Evolutionary conservation across 2,888 invertebrate species (phyloP), one percentile per base, ranked within the genome.

Genomic region (Volucella inanis): DNA sequence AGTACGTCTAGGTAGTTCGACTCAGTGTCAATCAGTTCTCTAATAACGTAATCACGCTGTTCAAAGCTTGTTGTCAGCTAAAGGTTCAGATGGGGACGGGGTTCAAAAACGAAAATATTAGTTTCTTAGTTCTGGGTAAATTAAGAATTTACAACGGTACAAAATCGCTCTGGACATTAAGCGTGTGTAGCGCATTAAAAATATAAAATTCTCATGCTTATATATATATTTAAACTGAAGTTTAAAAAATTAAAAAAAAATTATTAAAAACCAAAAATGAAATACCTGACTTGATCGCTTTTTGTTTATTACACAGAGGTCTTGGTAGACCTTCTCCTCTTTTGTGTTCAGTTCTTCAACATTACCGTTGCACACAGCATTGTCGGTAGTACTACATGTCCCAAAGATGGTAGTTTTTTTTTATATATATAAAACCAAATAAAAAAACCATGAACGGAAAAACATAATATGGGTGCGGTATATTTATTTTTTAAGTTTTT

Each of bases 21-120:
- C 92, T 99, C 99, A 0, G 99, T 99, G 91, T 99, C 99, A 49
- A 99, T 95, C 72, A 99, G 93, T 92, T 99, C 99, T 87, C 96
- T 94, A 89, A 97, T 96, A 59, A 97, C 97, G 91, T 97, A 98
- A 92, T 99, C 98, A 80, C 98, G 94, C 92, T 98, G 98, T 92
- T 98, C 98, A 88, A 94, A 92, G 88, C 94, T 94, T 88, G 94
- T 94, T 87, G 94, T 93, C 78, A 91, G 89, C 91, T 91, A 87
- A 14, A 68, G 8, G 0, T 31, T 31, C 31, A 2, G 50, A 50
- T 49, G 11, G 22, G 41, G 8, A 71, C 47, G 31, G 43, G 59
- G 14, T 38, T 10, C 22, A 57, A 77, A 41, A 72, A 64, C 18
- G 22, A 12, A 31, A 31, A 38, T 3, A 39, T 75, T 71, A 45